Evolutionary conservation across 1,140 invertebrate genomes (phyloP).

Genomic region (Drosophila kanapiae): DNA sequence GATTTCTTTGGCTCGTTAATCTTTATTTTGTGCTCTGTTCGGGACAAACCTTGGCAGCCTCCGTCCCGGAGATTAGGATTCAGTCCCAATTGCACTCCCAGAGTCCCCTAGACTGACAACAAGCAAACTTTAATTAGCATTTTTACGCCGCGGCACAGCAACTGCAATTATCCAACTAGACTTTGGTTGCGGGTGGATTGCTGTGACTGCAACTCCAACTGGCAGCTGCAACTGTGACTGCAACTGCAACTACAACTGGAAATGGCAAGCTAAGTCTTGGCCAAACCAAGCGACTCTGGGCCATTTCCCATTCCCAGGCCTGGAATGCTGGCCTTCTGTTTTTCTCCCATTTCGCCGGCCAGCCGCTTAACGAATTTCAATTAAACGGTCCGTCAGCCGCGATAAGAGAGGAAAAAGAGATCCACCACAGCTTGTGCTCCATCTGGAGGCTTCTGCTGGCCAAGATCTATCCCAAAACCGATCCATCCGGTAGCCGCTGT

Average conservation of each 20-base stretch:
- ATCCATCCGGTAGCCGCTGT: constrained; percentile 51
- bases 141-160: constrained; percentile 63
- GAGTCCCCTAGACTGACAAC: constrained; percentile 49
- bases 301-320: constrained; percentile 60
- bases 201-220: constrained; percentile 14
- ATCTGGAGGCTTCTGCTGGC: constrained; percentile 8
- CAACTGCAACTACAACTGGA: constrained; percentile 23
- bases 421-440: constrained; percentile 17
- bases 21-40: constrained; percentile 45
- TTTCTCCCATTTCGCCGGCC: constrained; percentile 27
- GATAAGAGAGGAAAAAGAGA: constrained; percentile 55
- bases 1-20: constrained; percentile 80
- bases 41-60: constrained; percentile 62
- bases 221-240: constrained; percentile 26
- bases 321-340: constrained; percentile 31
- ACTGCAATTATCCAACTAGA: constrained; percentile 65
- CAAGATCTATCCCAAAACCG: constrained; percentile 19
- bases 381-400: constrained; percentile 74
- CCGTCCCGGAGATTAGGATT: constrained; percentile 5
- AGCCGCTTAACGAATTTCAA: constrained; percentile 70
- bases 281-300: constrained; percentile 15
- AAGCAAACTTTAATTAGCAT: constrained; percentile 80
- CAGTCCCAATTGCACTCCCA: constrained; percentile 12
- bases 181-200: constrained; percentile 50
- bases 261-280: constrained; percentile 49